Base-by-base conservation (phyloP, 1,140 invertebrate genomes). In the Drosophila ananassae region DNA sequence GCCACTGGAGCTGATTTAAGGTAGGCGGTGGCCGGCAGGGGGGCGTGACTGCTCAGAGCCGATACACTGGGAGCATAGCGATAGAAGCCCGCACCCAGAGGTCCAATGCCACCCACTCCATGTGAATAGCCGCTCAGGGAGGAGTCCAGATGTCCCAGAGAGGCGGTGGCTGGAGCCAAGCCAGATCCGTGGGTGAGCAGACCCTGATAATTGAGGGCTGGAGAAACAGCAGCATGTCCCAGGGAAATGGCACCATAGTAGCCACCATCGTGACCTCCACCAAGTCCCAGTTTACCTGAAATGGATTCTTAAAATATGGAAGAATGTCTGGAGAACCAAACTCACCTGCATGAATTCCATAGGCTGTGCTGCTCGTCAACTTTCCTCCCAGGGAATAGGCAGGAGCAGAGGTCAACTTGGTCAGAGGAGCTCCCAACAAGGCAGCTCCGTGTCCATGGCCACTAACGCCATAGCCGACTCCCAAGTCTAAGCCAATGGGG, bases 201-300 rank as follows among this genome's bases (percentile, higher is more conserved):
- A 21, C 84, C 85, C 10, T 91, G 84, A 25, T 91, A 87, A 17
- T 32, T 76, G 0, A 89, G 74, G 8, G 84, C 89, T 7, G 89
- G 89, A 1, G 89, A 89, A 6, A 82, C 66, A 7, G 58, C 81
- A 3, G 10, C 59, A 48, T 90, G 81, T 2, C 80, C 89, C 12
- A 91, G 44, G 0, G 87, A 79, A 32, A 90, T 83, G 34, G 89
- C 90, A 24, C 90, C 90, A 32, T 91, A 89, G 52, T 91, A 90
- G n/a, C 64, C 34, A 9, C 32, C 82, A 54, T 52, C 50, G 44
- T 71, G 85, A 37, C 32, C 79, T 0, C 53, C 52, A 22, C 63
- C 58, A 12, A 57, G 39, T 2, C 77, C 59, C 2, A 84, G 32
- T 50, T 77, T 71, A 37, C 77, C 81, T 74, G n/a, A 10, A 41